Conservation (phyloP, 2,888 invertebrate genomes). For the Hymenopus coronatus region DNA sequence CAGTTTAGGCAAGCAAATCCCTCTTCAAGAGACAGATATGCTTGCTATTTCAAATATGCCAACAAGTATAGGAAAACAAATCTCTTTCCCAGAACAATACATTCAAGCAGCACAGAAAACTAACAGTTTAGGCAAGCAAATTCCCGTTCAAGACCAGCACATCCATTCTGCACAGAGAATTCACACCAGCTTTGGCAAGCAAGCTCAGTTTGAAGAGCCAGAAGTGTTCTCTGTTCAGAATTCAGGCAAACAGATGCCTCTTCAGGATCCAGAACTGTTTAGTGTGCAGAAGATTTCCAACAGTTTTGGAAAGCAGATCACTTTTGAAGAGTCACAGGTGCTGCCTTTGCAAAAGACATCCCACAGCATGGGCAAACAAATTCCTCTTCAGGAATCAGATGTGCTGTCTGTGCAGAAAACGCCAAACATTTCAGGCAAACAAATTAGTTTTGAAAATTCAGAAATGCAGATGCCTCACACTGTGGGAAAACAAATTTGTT, state of each 20-base stretch:
- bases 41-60: background rate
- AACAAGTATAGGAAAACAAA: background rate
- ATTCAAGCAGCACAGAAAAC: background rate
- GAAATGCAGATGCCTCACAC: background rate
- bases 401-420: background rate
- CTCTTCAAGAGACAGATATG: background rate
- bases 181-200: background rate
- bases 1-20: background rate
- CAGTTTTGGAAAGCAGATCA: background rate
- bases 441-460: background rate
- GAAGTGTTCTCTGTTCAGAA: background rate
- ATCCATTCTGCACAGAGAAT: background rate
- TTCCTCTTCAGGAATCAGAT: background rate
- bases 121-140: background rate
- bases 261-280: background rate
- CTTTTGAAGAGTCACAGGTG: background rate
- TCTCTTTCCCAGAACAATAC: background rate
- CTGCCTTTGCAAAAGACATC: background rate
- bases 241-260: background rate
- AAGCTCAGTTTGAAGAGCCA: background rate
- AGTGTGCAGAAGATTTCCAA: background rate
- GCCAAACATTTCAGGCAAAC: background rate
- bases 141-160: background rate
- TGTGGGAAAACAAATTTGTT: background rate
- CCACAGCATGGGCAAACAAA: background rate